phyloP scores from a whole-genome alignment of 2,888 invertebrate species.

The Philopedon plagiatum region DNA sequence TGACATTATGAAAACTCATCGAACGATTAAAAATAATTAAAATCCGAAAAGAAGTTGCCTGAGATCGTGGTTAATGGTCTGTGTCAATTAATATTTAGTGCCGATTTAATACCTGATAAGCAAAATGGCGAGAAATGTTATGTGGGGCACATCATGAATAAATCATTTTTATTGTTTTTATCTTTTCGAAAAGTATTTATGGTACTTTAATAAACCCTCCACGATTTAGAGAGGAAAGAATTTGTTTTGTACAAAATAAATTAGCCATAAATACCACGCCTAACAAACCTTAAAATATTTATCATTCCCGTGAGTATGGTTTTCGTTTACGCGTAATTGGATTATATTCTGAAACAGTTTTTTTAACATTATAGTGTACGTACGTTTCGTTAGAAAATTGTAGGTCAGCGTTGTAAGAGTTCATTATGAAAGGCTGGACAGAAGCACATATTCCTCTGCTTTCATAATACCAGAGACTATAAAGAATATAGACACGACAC shows the following conservation, averaged over 20 bases:
- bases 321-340: neutral
- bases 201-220: neutral
- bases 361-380: too few relatives aligned
- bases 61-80: constrained; percentile 23
- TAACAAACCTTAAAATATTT: neutral
- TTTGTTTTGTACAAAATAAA: neutral
- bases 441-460: too few relatives aligned
- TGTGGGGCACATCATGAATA: constrained; percentile 18
- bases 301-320: neutral
- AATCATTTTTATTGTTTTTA: constrained; percentile 35
- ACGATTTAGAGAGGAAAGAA: neutral
- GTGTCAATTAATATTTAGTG: constrained; percentile 31
- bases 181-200: constrained; percentile 6
- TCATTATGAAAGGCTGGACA: too few relatives aligned
- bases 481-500: too few relatives aligned
- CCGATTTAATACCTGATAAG: constrained; percentile 33
- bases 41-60: constrained; percentile 13
- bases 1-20: constrained; percentile 24
- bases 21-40: constrained; percentile 30
- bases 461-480: too few relatives aligned
- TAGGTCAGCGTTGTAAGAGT: too few relatives aligned
- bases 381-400: too few relatives aligned
- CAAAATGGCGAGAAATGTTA: constrained; percentile 28
- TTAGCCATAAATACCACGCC: neutral
- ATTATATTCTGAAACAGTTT: too few relatives aligned